These are phyloP conservation scores for Ectemnius lituratus DNA, from an alignment of 2,888 invertebrate species.

Conservation along the genomic window DNA sequence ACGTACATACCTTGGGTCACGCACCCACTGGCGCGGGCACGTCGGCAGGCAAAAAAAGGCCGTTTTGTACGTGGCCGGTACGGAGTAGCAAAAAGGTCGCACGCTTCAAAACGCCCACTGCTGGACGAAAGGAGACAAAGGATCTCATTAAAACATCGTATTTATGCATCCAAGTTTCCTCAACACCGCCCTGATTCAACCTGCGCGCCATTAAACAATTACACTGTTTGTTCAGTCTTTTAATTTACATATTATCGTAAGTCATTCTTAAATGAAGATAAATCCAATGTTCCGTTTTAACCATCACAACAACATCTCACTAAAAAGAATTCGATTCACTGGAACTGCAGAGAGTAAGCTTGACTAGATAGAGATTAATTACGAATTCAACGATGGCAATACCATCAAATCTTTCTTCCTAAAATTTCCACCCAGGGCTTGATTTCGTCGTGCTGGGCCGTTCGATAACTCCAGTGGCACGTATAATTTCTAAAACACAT, in stretches of 20 bases:
- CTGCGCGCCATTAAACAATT: slow-evolving; percentile 8
- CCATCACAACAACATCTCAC: too few species aligned
- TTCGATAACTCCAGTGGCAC: slow-evolving; percentile 55
- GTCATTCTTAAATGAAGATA: too few species aligned
- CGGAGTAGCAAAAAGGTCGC: slow-evolving; percentile 17
- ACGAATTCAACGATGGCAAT: too few species aligned
- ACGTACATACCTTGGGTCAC: slow-evolving; percentile 54
- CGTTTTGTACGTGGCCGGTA: slow-evolving; percentile 30
- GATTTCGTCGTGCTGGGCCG: slow-evolving; percentile 38
- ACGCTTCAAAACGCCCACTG: slow-evolving; percentile 9
- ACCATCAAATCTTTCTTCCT: too few species aligned
- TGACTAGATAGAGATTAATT: too few species aligned
- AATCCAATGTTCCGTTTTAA: too few species aligned
- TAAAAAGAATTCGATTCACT: too few species aligned
- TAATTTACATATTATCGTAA: too few species aligned
- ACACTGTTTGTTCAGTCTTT: too few species aligned
- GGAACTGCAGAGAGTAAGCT: too few species aligned
- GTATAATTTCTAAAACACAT: slow-evolving; percentile 64
- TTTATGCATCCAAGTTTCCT: background rate
- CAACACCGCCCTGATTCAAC: slow-evolving; percentile 8
- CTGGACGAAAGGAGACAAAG: too few species aligned
- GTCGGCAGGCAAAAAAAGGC: slow-evolving; percentile 30
- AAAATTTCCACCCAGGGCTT: background rate
- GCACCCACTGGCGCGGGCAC: slow-evolving; percentile 55
- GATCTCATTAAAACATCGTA: too few species aligned